phyloP scores from a whole-genome alignment of 2,888 invertebrate genomes.

The Apoda limacodes region DNA sequence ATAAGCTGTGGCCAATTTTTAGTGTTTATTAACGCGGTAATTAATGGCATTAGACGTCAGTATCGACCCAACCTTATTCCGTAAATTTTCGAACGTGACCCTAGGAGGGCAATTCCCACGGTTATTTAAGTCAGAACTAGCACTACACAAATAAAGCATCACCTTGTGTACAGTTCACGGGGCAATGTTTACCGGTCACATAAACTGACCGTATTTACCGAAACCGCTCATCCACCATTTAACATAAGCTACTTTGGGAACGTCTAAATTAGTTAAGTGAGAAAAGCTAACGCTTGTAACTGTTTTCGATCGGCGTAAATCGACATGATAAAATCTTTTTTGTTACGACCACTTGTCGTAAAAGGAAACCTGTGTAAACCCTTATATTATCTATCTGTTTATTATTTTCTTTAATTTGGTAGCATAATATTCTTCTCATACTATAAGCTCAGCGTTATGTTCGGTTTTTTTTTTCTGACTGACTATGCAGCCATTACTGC shows the following conservation, averaged over 20 bases:
- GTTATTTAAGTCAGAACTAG: constrained; percentile 58
- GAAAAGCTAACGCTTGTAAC: constrained; percentile 64
- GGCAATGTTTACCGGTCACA: constrained; percentile 57
- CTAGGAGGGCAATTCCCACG: constrained; percentile 43
- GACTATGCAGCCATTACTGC: too few relatives aligned
- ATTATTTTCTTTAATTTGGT: too few relatives aligned
- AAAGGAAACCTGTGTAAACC: constrained; percentile 49
- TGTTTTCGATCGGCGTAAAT: constrained; percentile 58
- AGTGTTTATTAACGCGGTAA: too few relatives aligned
- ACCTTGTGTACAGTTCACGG: constrained; percentile 67
- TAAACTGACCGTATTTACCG: constrained; percentile 62
- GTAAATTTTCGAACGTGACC: neutral
- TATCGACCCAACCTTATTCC: too few relatives aligned
- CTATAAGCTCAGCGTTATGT: too few relatives aligned
- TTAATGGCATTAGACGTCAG: too few relatives aligned
- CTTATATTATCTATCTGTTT: too few relatives aligned
- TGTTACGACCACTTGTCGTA: constrained; percentile 41
- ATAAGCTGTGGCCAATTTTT: too few relatives aligned
- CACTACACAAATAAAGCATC: constrained; percentile 60
- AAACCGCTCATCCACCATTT: constrained; percentile 59
- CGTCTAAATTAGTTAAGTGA: constrained; percentile 67
- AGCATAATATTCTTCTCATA: too few relatives aligned
- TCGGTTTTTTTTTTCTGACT: too few relatives aligned
- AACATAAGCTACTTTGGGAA: constrained; percentile 64
- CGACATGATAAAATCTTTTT: constrained; percentile 58